Evolutionary conservation across 2,797 vertebrate genomes (phyloP), one percentile per base, ranked within the genome.

Genomic region (Siniperca undulata): DNA sequence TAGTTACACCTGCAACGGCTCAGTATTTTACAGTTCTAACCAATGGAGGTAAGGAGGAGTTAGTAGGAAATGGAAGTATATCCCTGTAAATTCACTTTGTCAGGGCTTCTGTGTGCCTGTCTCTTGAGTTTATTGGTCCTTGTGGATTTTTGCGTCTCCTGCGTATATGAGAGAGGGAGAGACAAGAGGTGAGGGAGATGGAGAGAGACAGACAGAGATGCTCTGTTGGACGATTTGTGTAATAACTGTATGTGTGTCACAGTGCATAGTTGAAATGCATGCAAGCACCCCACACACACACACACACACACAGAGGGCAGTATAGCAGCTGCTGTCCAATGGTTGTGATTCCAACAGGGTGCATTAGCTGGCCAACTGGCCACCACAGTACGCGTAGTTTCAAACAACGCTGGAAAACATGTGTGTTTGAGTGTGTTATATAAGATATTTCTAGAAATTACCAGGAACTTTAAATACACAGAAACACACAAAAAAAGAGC

Each of bases 1-100:
- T 87, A 84, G 88, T 85, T 89, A 74, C 77, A 90, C 73, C 91
- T 89, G 78, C 73, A 86, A 42, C 8, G 3, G 66, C 62, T 78
- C 70, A 22, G 64, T 87, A 80, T 81, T 86, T 89, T 76, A 88
- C 68, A 74, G 50, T 75, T 79, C 74, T 81, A 83, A 76, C 56
- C 55, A 80, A 78, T 67, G 76, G 58, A 60, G 78, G 69, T 66
- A 20, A 58, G 53, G 61, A 77, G 38, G 74, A 80, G 60, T 67
- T 79, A 66, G 66, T 44, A 73, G 66, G 24, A 67, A 60, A 59
- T 20, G 59, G 62, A 70, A 75, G 78, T 64, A 44, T 22, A 69
- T 77, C 61, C 50, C 67, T 80, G 59, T 79, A 69, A 71, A 86
- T 82, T 74, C 53, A 74, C 67, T 82, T 50, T 64, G 61, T 81